Base-by-base conservation (phyloP, 2,113 vertebrate genomes). In the Phodopus roborovskii region DNA sequence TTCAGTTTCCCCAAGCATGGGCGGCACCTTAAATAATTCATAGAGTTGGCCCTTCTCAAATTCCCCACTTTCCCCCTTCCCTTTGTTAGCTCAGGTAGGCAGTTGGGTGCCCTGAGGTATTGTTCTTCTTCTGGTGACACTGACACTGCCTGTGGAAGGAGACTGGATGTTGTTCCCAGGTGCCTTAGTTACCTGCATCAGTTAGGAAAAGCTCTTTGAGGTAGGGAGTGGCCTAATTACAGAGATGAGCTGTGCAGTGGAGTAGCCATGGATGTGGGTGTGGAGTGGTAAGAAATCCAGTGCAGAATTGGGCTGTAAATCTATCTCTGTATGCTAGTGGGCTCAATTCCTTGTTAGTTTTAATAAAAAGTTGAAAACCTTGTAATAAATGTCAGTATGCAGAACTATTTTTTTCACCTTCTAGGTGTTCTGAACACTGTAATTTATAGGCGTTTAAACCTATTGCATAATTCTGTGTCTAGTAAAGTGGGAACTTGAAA, bases 1-100 rank as follows among this genome's bases (percentile, higher is more conserved):
- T 79, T 77, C 85, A 58, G 82, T 92, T 91, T 90, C 86, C 92
- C 92, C 82, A 77, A 62, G 92, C 91, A 3, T 70, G 17, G 94
- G 91, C 68, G 30, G 70, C 90, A 83, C 81, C 17, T 15, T 97
- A 71, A 97, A 95, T 97, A 94, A 95, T 97, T 97, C 13, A 95
- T 82, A 82, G 56, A 56, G 50, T 92, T 89, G 12, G 42, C 88
- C 90, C 92, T 62, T 93, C 97, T 97, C 87, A 1, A 19, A 12
- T 97, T 96, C 45, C 64, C 58, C 17, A 20, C 36, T 39, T 22
- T 19, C 24, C 78, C 2, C 9, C 2, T 39, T 36, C 60, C 68
- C 77, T 95, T 90, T 78, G 56, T 94, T 89, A 58, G 64, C 75
- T 74, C 48, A 85, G 84, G 78, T 77, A 39, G 74, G 79, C 91